Base-by-base conservation (phyloP, 2,888 invertebrate species). In the Ophion ventricosus region DNA sequence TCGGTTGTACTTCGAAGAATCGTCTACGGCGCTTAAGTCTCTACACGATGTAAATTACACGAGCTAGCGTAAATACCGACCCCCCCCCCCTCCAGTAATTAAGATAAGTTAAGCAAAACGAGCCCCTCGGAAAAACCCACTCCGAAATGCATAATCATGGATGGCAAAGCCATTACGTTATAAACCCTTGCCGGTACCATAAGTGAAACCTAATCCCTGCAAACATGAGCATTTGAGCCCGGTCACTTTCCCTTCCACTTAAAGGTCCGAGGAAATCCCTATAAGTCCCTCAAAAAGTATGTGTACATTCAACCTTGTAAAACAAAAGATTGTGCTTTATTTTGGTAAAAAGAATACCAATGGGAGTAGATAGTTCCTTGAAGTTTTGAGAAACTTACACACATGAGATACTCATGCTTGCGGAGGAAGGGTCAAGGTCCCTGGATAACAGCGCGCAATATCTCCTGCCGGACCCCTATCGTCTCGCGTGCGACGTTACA, bases 31-130 rank as follows among this genome's bases (percentile, higher is more conserved):
- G 49, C 17, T 49, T 17, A 25, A 25, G 23, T 67, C 17, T 40
- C 23, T 14, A 40, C 63, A 64, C 49, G 17, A 35, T 61, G 49
- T 80, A 80, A 76, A 76, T 80, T 72, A 54, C 29, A 67, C 43
- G 72, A 80, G 61, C 75, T 83, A 79, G 49, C 64, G 66, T 59
- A 72, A 63, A 70, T 8, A 43, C 7, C 17, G 59, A n/a, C 59
- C 57, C 35, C 63, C 61, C 54, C 59, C 59, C 49, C 49, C 14
- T 49, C 49, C 49, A 17, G 59, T 57, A 75, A 69, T 40, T 79
- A 54, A 73, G 73, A 29, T 74, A 75, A 82, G 67, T 26, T 63
- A 78, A 59, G 69, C 26, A 83, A 83, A 29, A 70, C 73, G 26
- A 59, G 35, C 17, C 69, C 54, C 29, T 74, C 20, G 61, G 66